Base-by-base conservation (phyloP, 2,797 vertebrate genomes). In the Pangasius macronema region DNA sequence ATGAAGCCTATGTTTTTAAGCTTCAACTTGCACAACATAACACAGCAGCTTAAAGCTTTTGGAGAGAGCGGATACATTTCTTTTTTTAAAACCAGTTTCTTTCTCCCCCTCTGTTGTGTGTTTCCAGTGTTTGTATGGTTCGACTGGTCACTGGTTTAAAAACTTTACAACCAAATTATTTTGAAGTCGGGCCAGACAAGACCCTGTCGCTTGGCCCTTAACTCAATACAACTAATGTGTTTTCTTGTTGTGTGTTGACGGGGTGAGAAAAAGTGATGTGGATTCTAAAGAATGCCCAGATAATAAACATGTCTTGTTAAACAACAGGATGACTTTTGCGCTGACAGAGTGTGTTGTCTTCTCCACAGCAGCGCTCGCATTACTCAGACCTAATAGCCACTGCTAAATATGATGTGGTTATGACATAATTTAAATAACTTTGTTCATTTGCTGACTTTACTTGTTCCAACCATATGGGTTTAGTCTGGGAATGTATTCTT, bases 381-480 rank as follows among this genome's bases (percentile, higher is more conserved):
- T 80, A n/a, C 51, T 72, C 27, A 72, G 27, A 55, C 61, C 42
- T 59, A 70, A 85, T 55, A 61, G 65, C 63, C 73, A 39, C 36
- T 51, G 53, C 77, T 65, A 18, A 82, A 33, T 85, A 59, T 75
- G 82, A 87, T 65, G 27, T 82, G 85, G n/a, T 46, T 73, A 36
- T 59, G 51, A 46, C 65, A 36, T 75, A 30, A 30, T 14, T 84
- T 84, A 20, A 77, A 77, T 30, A 39, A 42, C 51, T 18, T 63
- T 67, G 30, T 77, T 65, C 5, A 57, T 33, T 39, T 77, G 82
- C 82, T 84, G 72, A 87, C 81, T 87, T 51, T 63, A 46, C 86
- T 68, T 42, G 13, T 84, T 68, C 63, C 36, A 46, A 57, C 49
- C 72, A 59, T 83, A 46, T 55, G 49, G 49, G 61, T 68, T 87